Evolutionary conservation across 2,888 invertebrate species (phyloP).

Genomic region (Polydrusus tereticollis): DNA sequence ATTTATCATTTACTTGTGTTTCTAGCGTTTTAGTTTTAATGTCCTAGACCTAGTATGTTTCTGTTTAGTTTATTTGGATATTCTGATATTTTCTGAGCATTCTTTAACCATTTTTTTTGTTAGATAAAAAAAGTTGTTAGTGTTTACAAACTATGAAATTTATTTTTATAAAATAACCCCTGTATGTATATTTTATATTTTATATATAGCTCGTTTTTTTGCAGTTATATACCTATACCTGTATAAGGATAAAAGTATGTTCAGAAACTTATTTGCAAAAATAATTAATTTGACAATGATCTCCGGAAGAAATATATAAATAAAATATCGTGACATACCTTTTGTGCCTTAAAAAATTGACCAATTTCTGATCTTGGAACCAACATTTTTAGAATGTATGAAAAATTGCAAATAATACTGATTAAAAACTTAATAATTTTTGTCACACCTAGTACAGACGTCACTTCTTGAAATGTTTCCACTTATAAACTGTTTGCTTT

Average conservation of each 20-base stretch:
- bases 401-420: too few species aligned
- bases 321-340: neutral
- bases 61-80: too few species aligned
- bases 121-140: conserved; percentile 29
- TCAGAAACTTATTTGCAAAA: neutral
- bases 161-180: conserved; percentile 41
- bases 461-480: too few species aligned
- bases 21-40: too few species aligned
- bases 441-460: too few species aligned
- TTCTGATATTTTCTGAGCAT: too few species aligned
- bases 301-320: neutral
- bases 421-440: too few species aligned
- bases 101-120: conserved; percentile 20
- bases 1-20: too few species aligned
- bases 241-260: neutral
- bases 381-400: neutral
- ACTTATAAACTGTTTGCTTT: too few species aligned
- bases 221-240: neutral
- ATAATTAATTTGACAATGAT: neutral
- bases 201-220: neutral
- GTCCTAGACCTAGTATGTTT: too few species aligned
- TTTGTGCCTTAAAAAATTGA: neutral
- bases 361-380: neutral
- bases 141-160: conserved; percentile 29
- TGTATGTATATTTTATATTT: conserved; percentile 32